Conservation (phyloP, 2,888 invertebrate species). For the Cosmopolites sordidus region DNA sequence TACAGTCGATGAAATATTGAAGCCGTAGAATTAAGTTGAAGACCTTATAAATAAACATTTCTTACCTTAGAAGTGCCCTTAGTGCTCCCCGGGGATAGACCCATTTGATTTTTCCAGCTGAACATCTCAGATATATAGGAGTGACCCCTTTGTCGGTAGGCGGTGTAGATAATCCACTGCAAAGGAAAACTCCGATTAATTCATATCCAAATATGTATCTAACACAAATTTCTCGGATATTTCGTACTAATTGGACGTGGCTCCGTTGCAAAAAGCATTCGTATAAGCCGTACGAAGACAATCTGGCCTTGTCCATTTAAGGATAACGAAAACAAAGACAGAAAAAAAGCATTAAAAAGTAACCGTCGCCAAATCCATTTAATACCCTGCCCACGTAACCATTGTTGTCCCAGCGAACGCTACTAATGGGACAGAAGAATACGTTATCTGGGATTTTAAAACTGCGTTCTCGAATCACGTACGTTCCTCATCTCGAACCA, state of each 20-base stretch:
- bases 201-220: too few species aligned
- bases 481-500: not conserved
- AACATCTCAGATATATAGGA: conserved; percentile 71
- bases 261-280: not conserved
- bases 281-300: not conserved
- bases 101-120: conserved; percentile 70
- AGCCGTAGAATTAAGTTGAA: too few species aligned
- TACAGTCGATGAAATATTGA: too few species aligned
- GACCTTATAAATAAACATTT: not conserved
- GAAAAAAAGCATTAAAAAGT: conserved; percentile 19
- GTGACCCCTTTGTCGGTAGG: conserved; percentile 60
- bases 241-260: not conserved
- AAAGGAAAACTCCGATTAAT: conserved; percentile 30
- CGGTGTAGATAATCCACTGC: conserved; percentile 57
- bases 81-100: conserved; percentile 60
- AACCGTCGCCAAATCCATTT: conserved; percentile 26
- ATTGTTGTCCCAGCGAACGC: conserved; percentile 23
- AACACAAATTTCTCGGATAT: not conserved
- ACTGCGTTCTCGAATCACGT: conserved; percentile 14
- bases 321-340: conserved; percentile 13
- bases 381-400: conserved; percentile 27
- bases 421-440: conserved; percentile 23
- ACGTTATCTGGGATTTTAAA: conserved; percentile 11
- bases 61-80: conserved; percentile 21
- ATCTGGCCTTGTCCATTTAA: conserved; percentile 13